phyloP scores from a whole-genome alignment of 2,888 invertebrate genomes.

The Lacanobia wlatinum region DNA sequence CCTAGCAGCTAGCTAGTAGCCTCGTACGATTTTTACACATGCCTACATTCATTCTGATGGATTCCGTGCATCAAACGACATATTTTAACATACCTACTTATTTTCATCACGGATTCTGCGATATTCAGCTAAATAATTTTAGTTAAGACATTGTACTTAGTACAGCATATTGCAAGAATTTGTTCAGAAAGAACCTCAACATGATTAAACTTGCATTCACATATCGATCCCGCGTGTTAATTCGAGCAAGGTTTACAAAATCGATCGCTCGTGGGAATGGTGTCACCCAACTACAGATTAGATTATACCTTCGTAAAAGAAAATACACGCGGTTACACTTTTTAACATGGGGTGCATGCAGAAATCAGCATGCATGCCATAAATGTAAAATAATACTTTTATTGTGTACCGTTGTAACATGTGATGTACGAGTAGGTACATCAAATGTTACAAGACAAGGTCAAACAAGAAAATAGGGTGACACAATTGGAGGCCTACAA shows the following conservation, averaged over 20 bases:
- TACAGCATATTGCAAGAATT: background rate
- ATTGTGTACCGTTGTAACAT: too few relatives aligned
- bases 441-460: too few relatives aligned
- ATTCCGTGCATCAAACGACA: too few relatives aligned
- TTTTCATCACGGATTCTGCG: background rate
- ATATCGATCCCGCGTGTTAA: constrained; percentile 3
- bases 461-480: too few relatives aligned
- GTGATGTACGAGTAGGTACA: too few relatives aligned
- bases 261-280: constrained; percentile 25
- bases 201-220: constrained; percentile 11
- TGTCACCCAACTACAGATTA: constrained; percentile 24
- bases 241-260: constrained; percentile 27
- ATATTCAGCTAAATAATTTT: background rate
- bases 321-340: background rate
- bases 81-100: too few relatives aligned
- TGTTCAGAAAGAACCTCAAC: background rate
- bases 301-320: background rate
- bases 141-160: background rate
- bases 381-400: too few relatives aligned
- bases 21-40: too few relatives aligned
- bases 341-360: background rate
- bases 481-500: too few relatives aligned
- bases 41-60: too few relatives aligned
- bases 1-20: too few relatives aligned
- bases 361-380: too few relatives aligned